Evolutionary conservation across 2,797 vertebrate genomes (phyloP), one percentile per base, ranked within the genome.

Genomic region (Molossus molossus): DNA sequence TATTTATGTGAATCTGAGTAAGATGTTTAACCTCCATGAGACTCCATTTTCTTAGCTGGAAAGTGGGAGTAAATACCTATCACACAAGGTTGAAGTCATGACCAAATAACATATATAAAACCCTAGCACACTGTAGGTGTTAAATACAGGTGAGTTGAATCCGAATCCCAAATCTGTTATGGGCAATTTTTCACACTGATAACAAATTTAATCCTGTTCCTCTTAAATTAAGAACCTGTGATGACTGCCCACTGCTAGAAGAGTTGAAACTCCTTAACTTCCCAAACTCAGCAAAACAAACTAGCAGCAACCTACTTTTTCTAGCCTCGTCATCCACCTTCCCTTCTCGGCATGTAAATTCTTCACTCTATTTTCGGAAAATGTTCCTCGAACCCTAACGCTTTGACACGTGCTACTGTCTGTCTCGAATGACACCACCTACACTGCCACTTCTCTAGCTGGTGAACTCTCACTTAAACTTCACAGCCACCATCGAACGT

Each of bases 351-450:
- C 77, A 93, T 77, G 37, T 27, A 80, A 86, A 80, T n/a, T 76
- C 72, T 83, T 82, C 50, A 76, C 69, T 75, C 65, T 87, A n/a
- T 80, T 94, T 58, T 92, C 62, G 77, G 88, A 95, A 87, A 57
- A 6, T 75, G 73, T 64, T 69, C 79, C 64, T 82, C 73, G 77
- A 48, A 48, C 15, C 29, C 67, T 79, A 62, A 33, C 45, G 75
- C 29, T 67, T 81, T 89, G 29, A 88, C 20, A 55, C n/a, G 57
- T n/a, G 60, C 23, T 48, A 27, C 73, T 76, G 79, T 45, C 29
- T 70, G 33, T 29, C 29, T 58, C 76, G 83, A 77, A 81, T 27
- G 60, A 33, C n/a, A 94, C 60, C 33, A 75, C 40, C 23, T 4
- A 65, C 57, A 50, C 40, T 21, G 7, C 48, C 58, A 90, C 55